Evolutionary conservation across 2,888 invertebrate species (phyloP).

Genomic region (Cataglyphis cursor): DNA sequence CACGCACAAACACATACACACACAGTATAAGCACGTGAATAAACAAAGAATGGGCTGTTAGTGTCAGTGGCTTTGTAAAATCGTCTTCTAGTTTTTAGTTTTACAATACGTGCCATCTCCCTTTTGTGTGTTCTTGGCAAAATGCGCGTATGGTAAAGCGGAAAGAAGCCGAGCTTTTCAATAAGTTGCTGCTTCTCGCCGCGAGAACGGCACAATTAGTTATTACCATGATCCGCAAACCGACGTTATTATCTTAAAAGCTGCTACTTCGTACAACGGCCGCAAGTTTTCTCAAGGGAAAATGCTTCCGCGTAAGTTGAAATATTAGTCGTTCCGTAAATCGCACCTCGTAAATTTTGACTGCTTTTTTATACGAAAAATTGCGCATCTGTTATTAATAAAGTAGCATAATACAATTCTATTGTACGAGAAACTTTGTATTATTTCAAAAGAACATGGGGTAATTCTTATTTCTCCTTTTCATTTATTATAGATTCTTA

Average conservation of each 20-base stretch:
- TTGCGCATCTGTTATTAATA: conserved; percentile 24
- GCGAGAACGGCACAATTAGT: conserved; percentile 54
- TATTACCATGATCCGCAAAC: conserved; percentile 56
- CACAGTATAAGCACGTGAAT: background rate
- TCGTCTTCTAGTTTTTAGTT: conserved; percentile 65
- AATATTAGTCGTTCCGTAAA: conserved; percentile 41
- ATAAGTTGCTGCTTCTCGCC: conserved; percentile 39
- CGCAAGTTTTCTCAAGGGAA: conserved; percentile 32
- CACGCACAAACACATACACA: background rate
- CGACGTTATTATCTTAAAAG: conserved; percentile 52
- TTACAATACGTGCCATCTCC: conserved; percentile 44
- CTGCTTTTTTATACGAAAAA: conserved; percentile 36
- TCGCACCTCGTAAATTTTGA: conserved; percentile 38
- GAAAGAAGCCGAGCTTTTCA: conserved; percentile 53
- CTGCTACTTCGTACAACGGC: conserved; percentile 40
- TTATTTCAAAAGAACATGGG: background rate
- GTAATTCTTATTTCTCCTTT: background rate
- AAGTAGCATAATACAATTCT: conserved; percentile 1
- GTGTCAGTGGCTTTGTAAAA: conserved; percentile 65
- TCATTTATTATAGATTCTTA: background rate
- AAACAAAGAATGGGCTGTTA: conserved; percentile 40
- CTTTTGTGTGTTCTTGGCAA: conserved; percentile 57
- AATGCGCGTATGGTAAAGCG: conserved; percentile 51
- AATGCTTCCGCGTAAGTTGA: conserved; percentile 40
- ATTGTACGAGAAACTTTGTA: background rate